phyloP scores from a whole-genome alignment of 2,113 vertebrate genomes.

The Globicephala melas region DNA sequence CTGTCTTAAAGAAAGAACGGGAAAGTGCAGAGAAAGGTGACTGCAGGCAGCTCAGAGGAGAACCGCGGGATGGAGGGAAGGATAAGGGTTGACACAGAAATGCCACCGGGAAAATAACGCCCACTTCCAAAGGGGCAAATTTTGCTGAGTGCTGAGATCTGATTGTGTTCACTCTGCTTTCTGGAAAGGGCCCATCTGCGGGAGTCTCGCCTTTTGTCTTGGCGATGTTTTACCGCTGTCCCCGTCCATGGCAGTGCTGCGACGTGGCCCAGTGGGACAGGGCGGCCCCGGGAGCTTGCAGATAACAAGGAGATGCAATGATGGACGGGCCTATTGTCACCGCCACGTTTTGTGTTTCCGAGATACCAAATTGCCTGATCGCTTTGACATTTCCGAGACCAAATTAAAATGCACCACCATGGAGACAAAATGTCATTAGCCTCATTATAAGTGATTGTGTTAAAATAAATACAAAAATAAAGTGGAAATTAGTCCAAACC shows the following conservation, averaged over 20 bases:
- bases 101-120: neutral
- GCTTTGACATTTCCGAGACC: constrained; percentile 82
- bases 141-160: constrained; percentile 67
- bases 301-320: constrained; percentile 72
- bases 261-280: constrained; percentile 43
- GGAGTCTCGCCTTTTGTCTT: constrained; percentile 59
- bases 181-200: neutral
- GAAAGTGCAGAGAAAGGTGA: neutral
- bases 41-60: neutral
- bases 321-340: constrained; percentile 68
- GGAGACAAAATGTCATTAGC: constrained; percentile 85
- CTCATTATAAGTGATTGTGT: constrained; percentile 82
- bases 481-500: constrained; percentile 78
- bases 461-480: constrained; percentile 79
- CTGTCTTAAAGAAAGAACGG: neutral
- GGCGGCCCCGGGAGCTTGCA: constrained; percentile 41
- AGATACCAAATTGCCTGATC: constrained; percentile 78
- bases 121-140: constrained; percentile 50
- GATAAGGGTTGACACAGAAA: constrained; percentile 21
- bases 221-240: neutral
- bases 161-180: constrained; percentile 24
- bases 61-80: neutral
- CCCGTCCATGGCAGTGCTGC: neutral
- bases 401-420: constrained; percentile 82
- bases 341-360: constrained; percentile 64